Evolutionary conservation across 2,888 invertebrate species (phyloP).

Genomic region (Carcina quercana): DNA sequence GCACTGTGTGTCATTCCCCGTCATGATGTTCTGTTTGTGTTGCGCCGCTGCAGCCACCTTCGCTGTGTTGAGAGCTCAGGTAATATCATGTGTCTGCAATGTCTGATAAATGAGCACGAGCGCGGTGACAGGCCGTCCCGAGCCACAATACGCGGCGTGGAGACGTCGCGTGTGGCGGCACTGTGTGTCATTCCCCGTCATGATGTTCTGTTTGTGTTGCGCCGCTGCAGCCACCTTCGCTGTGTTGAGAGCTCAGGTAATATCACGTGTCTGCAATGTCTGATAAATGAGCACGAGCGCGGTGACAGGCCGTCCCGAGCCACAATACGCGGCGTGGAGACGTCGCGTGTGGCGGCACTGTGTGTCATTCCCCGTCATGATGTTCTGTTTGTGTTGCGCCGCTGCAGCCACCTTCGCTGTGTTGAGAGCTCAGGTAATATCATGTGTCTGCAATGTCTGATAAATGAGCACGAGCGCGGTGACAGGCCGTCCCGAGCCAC

Average conservation of each 20-base stretch:
- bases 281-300: constrained; percentile 86
- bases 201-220: constrained; percentile 84
- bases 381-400: constrained; percentile 86
- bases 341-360: constrained; percentile 90
- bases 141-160: constrained; percentile 91
- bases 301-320: constrained; percentile 93
- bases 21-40: constrained; percentile 86
- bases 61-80: constrained; percentile 89
- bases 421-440: constrained; percentile 90
- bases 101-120: constrained; percentile 88
- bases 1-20: constrained; percentile 90
- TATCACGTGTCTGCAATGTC: too few species aligned
- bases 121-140: constrained; percentile 91
- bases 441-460: too few species aligned
- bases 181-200: constrained; percentile 90
- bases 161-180: constrained; percentile 90
- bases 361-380: constrained; percentile 90
- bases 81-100: too few species aligned
- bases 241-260: constrained; percentile 89
- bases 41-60: constrained; percentile 90
- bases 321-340: constrained; percentile 89
- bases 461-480: constrained; percentile 88
- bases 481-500: constrained; percentile 92
- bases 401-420: constrained; percentile 89
- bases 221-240: constrained; percentile 90